phyloP scores from a whole-genome alignment of 2,113 vertebrate genomes.

The Oceanodroma tethys region DNA sequence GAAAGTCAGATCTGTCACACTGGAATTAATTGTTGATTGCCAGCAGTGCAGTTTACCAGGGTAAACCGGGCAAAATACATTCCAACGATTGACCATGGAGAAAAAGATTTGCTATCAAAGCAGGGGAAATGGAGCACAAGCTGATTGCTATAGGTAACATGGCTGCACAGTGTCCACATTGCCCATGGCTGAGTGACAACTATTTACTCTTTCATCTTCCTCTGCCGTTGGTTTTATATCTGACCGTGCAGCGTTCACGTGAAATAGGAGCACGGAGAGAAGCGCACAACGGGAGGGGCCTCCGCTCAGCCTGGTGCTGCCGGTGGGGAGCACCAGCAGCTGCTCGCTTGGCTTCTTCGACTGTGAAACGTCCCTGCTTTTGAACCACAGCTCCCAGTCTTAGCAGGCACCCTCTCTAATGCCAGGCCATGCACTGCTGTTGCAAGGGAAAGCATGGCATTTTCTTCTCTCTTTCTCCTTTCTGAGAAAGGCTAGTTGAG shows the following conservation, averaged over 20 bases:
- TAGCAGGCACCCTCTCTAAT: neutral
- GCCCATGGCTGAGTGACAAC: neutral
- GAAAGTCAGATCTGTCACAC: neutral
- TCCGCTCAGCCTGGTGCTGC: rapidly evolving
- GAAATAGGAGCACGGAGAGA: neutral
- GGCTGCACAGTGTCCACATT: neutral
- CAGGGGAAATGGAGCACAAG: neutral
- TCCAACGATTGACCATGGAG: neutral
- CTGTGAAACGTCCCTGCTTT: neutral
- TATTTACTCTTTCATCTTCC: neutral
- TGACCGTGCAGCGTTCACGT: rapidly evolving
- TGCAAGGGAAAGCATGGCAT: neutral
- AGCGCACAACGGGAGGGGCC: neutral
- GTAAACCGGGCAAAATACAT: neutral
- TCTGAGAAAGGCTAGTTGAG: neutral
- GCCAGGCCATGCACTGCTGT: neutral
- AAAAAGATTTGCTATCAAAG: neutral
- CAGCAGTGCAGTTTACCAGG: neutral
- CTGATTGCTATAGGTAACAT: neutral
- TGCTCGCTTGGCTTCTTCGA: neutral
- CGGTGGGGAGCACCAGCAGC: neutral
- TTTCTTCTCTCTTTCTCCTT: neutral
- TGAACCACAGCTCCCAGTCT: neutral
- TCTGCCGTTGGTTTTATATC: neutral
- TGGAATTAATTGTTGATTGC: neutral